Evolutionary conservation across 2,797 vertebrate genomes (phyloP), one percentile per base, ranked within the genome.

Genomic region (Nannoperca obscura): DNA sequence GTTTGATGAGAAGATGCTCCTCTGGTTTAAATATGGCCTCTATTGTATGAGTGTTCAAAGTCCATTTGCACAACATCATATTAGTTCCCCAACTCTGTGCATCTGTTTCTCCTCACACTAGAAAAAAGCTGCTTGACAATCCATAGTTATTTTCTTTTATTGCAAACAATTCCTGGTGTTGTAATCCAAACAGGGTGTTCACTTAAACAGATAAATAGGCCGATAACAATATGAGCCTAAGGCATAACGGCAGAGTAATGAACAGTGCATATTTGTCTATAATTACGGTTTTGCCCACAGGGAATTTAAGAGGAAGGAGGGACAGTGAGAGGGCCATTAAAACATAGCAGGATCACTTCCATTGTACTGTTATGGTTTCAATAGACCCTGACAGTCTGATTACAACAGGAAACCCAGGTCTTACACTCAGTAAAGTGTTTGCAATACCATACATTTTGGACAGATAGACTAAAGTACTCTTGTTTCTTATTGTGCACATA

Each of bases 41-140:
- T 81, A 87, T 93, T 91, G 88, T 92, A 82, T 88, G 74, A 73
- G 81, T 64, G 81, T 90, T 91, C 88, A 87, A 89, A 91, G 89
- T 90, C 84, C 76, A 89, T 91, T 90, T 89, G 78, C 70, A 83
- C 86, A 88, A 73, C 83, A 83, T 85, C 74, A 83, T 83, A 90
- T 92, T 85, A 92, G 76, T 81, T 81, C 83, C 83, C 69, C 53
- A 47, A 81, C 84, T 72, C 70, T 64, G 54, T 83, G 84, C 93
- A 95, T 95, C 92, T 95, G 94, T 88, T 95, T 94, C 91, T 88
- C 63, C 71, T 94, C 91, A 91, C 44, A 60, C 30, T 71, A 67
- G 55, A 78, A 77, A 91, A 81, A 86, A 77, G 66, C 58, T 83
- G 87, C 50, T 77, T 79, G 73, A 87, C 77, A 85, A 82, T 89